Evolutionary conservation across 2,888 invertebrate genomes (phyloP), one percentile per base, ranked within the genome.

Genomic region (Melipona bicolor): DNA sequence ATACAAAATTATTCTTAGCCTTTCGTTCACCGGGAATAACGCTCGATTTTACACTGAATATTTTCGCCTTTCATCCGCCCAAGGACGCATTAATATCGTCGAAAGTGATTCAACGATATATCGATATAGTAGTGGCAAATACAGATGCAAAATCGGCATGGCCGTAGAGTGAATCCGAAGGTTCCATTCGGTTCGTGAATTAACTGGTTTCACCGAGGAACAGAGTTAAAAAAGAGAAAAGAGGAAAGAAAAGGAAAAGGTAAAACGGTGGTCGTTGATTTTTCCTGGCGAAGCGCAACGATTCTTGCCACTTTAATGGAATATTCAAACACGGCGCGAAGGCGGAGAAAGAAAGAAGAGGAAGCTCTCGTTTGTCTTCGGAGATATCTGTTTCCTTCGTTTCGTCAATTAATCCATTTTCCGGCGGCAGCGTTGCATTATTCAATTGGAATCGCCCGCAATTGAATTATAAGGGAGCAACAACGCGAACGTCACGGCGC

Each of bases 171-270:
- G 68, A n/a, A 56, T 32, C 21, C 36, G 50, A 24, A 67, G 67
- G 68, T 79, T 72, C 72, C 24, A 81, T 50, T 49, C 77, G 77
- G 71, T 71, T 61, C 52, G 50, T 50, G 59, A 52, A 65, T 71
- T 59, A 70, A 59, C 27, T 50, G 67, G 71, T 77, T 77, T 61
- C 52, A 49, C 43, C n/a, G 56, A n/a, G 15, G n/a, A 59, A 59
- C 13, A 59, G n/a, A n/a, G 24, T 9, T 36, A 36, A 9, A 43
- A 43, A 43, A 43, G 32, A 56, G 27, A 17, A 68, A 73, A 70
- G n/a, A 3, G 24, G 4, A 9, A 52, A 4, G 17, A 4, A 17
- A 27, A 24, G 50, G 19, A 49, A 32, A 76, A 70, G 71, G 68
- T 19, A 19, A 11, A 21, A 27, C 24, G 21, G n/a, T 24, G 36